Conservation (phyloP, 2,888 invertebrate genomes). For the Drosophila tanythrix region DNA sequence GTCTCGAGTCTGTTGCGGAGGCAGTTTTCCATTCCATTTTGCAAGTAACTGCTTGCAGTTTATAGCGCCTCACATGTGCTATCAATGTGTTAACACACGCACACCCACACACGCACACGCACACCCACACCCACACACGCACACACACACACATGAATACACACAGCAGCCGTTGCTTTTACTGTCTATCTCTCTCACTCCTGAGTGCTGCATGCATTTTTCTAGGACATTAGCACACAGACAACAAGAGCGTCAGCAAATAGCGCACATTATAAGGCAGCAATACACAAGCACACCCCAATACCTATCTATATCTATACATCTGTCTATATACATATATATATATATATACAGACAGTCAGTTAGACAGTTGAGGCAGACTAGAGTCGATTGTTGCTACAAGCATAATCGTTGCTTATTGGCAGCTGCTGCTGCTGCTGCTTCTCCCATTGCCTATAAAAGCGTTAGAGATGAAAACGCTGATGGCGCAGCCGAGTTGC, state of each 20-base stretch:
- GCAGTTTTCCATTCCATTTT: slow-evolving; percentile 54
- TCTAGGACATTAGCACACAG: slow-evolving; percentile 69
- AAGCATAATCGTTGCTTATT: slow-evolving; percentile 80
- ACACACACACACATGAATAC: slow-evolving; percentile 12
- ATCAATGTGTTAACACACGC: slow-evolving; percentile 67
- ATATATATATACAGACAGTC: slow-evolving; percentile 8
- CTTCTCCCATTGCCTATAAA: slow-evolving; percentile 38
- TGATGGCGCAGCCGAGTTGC: slow-evolving; percentile 59
- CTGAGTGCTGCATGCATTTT: slow-evolving; percentile 74
- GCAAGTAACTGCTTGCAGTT: slow-evolving; percentile 76
- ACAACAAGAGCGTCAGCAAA: slow-evolving; percentile 61
- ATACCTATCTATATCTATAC: slow-evolving; percentile 3
- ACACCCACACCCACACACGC: slow-evolving; percentile 5
- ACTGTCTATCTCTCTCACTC: slow-evolving; percentile 34
- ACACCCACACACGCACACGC: slow-evolving; percentile 9
- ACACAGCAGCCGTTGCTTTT: slow-evolving; percentile 48
- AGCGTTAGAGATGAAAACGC: slow-evolving; percentile 70
- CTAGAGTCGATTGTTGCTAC: slow-evolving; percentile 72
- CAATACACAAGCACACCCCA: slow-evolving; percentile 8
- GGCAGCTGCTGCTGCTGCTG: slow-evolving; percentile 64
- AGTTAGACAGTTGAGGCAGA: slow-evolving; percentile 17
- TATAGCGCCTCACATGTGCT: slow-evolving; percentile 79
- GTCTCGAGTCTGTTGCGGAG: slow-evolving; percentile 34
- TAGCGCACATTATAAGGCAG: slow-evolving; percentile 58
- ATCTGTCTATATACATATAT: slow-evolving; percentile 18